Conservation (phyloP, 2,888 invertebrate species). For the Eilema caniola region DNA sequence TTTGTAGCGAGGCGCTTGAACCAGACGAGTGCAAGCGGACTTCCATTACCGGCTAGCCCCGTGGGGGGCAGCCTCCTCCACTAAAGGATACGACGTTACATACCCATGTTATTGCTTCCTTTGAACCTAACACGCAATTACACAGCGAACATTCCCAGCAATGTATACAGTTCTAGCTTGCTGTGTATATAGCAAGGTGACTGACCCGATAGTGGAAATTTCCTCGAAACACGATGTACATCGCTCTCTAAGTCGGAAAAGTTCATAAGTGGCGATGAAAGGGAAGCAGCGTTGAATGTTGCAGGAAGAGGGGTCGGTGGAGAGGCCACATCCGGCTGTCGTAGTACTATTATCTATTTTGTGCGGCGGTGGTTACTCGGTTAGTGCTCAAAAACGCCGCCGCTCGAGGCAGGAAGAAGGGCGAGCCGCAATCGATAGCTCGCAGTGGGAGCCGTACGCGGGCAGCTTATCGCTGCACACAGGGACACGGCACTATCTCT, state of each 20-base stretch:
- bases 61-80: conserved; percentile 22
- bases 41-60: conserved; percentile 34
- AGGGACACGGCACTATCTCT: neutral
- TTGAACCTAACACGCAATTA: conserved; percentile 4
- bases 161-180: conserved; percentile 16
- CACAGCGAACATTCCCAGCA: conserved; percentile 12
- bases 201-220: conserved; percentile 39
- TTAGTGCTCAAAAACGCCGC: conserved; percentile 17
- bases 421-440: conserved; percentile 18
- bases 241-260: conserved; percentile 25
- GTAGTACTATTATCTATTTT: too few species aligned
- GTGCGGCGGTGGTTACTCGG: too few species aligned
- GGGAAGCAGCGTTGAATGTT: conserved; percentile 22
- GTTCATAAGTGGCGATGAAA: conserved; percentile 24
- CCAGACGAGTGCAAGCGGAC: conserved; percentile 33
- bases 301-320: conserved; percentile 5
- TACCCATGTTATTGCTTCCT: conserved; percentile 18
- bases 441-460: conserved; percentile 6
- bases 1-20: conserved; percentile 13
- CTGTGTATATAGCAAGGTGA: conserved; percentile 29
- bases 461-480: neutral
- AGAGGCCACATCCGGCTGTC: conserved; percentile 27
- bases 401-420: conserved; percentile 23
- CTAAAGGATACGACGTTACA: conserved; percentile 4
- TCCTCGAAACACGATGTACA: conserved; percentile 32